Conservation (phyloP, 2,888 invertebrate genomes). For the Patella depressa region DNA sequence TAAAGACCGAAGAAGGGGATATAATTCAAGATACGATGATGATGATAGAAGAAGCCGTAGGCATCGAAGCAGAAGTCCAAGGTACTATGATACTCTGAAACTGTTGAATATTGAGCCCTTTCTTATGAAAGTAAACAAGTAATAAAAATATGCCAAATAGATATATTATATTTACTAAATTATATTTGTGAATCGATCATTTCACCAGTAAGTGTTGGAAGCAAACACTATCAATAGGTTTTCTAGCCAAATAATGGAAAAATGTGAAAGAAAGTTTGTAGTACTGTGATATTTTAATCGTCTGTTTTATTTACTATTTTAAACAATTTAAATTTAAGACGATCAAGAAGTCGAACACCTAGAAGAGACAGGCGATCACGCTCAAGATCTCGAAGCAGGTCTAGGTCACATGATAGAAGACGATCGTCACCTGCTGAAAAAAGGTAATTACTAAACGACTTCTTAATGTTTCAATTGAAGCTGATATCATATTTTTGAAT, state of each 20-base stretch:
- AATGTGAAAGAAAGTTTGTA: too few species aligned
- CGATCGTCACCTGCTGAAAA: background rate
- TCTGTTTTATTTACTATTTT: background rate
- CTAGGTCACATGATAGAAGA: slow-evolving; percentile 25
- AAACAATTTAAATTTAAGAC: slow-evolving; percentile 12
- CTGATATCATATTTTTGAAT: too few species aligned
- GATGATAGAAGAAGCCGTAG: slow-evolving; percentile 43
- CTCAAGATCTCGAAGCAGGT: slow-evolving; percentile 33
- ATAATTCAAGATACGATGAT: slow-evolving; percentile 43
- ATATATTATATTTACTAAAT: too few species aligned
- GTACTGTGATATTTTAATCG: too few species aligned
- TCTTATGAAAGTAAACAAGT: too few species aligned
- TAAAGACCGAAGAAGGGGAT: slow-evolving; percentile 46
- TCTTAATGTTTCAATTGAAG: too few species aligned
- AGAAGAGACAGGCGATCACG: slow-evolving; percentile 33
- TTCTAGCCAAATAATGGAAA: too few species aligned
- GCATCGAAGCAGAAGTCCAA: slow-evolving; percentile 42
- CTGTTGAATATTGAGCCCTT: too few species aligned
- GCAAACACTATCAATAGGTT: too few species aligned
- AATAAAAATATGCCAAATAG: too few species aligned
- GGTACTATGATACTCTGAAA: slow-evolving; percentile 21
- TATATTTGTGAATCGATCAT: too few species aligned
- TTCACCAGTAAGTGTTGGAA: too few species aligned
- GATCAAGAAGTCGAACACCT: slow-evolving; percentile 48
- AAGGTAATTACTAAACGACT: background rate